phyloP scores from a whole-genome alignment of 2,113 vertebrate species.

The Agelaius tricolor region DNA sequence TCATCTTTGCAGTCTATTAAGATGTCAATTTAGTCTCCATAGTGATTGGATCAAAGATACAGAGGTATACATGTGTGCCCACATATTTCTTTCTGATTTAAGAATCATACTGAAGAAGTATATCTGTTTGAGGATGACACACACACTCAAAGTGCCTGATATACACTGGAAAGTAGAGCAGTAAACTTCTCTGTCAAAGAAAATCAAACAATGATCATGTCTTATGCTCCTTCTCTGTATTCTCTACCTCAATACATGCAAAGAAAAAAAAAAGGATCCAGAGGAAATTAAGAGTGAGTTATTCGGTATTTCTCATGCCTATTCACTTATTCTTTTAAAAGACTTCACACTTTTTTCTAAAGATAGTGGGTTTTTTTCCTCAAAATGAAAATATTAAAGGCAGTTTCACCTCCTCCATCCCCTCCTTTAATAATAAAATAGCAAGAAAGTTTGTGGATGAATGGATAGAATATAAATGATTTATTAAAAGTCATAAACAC shows the following conservation, averaged over 20 bases:
- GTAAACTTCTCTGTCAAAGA: background rate
- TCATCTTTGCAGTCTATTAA: background rate
- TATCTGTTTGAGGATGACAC: background rate
- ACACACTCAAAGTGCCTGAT: background rate
- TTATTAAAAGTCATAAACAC: constrained; percentile 13
- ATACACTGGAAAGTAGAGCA: background rate
- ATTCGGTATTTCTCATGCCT: background rate
- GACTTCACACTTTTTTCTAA: rapidly evolving
- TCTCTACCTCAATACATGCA: background rate
- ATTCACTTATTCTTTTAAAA: background rate
- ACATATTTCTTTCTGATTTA: background rate
- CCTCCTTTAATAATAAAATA: background rate
- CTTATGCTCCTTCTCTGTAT: background rate
- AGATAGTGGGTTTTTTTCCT: rapidly evolving
- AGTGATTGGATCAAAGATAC: background rate
- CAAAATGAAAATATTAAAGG: background rate
- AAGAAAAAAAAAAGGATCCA: background rate
- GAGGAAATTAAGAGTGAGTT: background rate
- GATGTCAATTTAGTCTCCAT: background rate
- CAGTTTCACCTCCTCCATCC: background rate
- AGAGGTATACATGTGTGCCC: rapidly evolving
- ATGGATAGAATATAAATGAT: background rate
- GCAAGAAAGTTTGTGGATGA: background rate
- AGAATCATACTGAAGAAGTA: background rate
- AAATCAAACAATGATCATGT: background rate